Evolutionary conservation across 1,140 invertebrate genomes (phyloP).

Genomic region (Drosophila sturtevanti): DNA sequence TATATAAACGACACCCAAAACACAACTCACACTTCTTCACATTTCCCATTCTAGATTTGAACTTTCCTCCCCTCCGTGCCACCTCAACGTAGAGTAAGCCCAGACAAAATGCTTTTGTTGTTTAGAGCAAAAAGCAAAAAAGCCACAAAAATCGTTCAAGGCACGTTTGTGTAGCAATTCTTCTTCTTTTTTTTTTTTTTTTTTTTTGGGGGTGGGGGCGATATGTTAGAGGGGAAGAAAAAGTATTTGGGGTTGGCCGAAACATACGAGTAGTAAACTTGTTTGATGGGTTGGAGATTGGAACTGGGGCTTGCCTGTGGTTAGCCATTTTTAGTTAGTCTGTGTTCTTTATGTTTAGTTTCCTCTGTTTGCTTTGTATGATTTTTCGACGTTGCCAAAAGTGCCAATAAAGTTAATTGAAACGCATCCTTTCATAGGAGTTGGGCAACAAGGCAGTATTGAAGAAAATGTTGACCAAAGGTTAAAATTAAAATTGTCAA

Average conservation of each 20-base stretch:
- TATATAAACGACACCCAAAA: constrained; percentile 24
- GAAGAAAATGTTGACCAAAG: background rate
- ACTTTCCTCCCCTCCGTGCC: constrained; percentile 1
- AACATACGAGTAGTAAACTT: constrained; percentile 44
- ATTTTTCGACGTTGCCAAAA: constrained; percentile 43
- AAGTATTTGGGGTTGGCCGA: background rate
- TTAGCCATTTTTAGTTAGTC: constrained; percentile 66
- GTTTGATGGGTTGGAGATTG: constrained; percentile 8
- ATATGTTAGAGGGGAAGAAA: background rate
- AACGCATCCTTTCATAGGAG: constrained; percentile 14
- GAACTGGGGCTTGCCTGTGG: constrained; percentile 30
- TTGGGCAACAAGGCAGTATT: background rate
- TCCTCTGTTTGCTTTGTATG: constrained; percentile 28
- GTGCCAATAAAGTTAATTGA: constrained; percentile 56
- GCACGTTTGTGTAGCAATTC: constrained; percentile 70
- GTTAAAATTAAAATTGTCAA: background rate
- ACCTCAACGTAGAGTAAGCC: constrained; percentile 16
- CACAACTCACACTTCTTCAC: constrained; percentile 40
- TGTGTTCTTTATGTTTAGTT: constrained; percentile 37
- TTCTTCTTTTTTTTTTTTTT: constrained; percentile 19
- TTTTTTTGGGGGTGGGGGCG: background rate
- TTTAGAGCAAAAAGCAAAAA: constrained; percentile 79
- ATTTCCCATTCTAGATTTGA: background rate
- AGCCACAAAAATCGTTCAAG: constrained; percentile 80
- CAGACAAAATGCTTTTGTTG: constrained; percentile 77